These are phyloP conservation scores for Andrena flavipes DNA, from an alignment of 2,888 invertebrate species.

Conservation along the genomic window DNA sequence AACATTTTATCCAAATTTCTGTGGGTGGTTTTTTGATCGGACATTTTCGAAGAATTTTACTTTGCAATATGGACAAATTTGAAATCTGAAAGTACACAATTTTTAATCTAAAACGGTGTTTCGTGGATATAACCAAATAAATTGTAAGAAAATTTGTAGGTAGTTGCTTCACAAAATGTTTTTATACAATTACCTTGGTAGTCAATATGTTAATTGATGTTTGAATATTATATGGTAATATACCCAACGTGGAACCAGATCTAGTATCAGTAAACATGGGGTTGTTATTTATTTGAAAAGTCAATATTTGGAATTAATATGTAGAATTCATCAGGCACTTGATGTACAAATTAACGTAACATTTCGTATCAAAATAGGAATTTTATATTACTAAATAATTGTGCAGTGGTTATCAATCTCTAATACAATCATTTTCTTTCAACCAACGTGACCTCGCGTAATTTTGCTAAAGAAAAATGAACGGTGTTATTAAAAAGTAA, in stretches of 20 bases:
- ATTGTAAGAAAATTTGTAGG: no score
- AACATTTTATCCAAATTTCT: no score
- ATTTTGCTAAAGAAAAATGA: neutral
- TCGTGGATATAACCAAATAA: no score
- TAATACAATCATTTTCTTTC: neutral
- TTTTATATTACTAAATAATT: neutral
- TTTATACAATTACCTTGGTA: no score
- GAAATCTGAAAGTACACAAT: no score
- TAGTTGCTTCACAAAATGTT: no score
- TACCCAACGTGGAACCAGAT: neutral
- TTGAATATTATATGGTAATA: neutral
- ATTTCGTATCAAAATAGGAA: neutral
- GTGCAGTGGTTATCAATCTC: neutral
- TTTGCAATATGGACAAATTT: no score
- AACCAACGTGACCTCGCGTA: neutral
- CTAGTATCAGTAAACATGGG: neutral
- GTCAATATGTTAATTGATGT: neutral
- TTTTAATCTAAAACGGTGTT: no score
- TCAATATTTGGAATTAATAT: constrained; percentile 26
- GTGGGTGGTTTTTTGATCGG: no score
- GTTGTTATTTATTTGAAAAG: neutral
- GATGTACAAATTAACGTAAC: neutral
- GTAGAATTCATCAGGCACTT: neutral
- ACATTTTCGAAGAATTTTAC: no score
- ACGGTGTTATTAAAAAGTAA: neutral